Evolutionary conservation across 2,888 invertebrate species (phyloP).

Genomic region (Timandra comae): DNA sequence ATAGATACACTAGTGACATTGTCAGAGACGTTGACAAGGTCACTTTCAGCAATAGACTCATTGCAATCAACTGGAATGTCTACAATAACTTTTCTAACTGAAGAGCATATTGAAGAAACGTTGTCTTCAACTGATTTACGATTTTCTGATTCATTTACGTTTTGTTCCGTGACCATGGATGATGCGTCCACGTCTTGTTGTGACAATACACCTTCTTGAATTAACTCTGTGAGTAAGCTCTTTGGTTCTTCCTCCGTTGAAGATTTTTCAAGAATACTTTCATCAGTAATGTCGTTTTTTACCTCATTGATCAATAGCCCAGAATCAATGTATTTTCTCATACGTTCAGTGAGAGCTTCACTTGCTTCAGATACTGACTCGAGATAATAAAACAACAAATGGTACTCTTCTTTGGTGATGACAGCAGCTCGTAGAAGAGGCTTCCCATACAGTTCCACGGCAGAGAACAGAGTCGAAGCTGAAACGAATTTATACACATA

Average conservation of each 20-base stretch:
- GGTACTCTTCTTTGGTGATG: slow-evolving; percentile 72
- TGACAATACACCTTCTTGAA: slow-evolving; percentile 64
- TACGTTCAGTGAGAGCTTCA: slow-evolving; percentile 63
- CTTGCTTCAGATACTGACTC: slow-evolving; percentile 71
- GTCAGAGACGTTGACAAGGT: slow-evolving; percentile 51
- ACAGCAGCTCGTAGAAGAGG: slow-evolving; percentile 72
- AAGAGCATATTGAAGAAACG: slow-evolving; percentile 44
- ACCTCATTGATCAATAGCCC: slow-evolving; percentile 54
- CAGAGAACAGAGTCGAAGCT: slow-evolving; percentile 76
- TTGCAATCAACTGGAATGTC: slow-evolving; percentile 61
- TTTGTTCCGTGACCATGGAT: slow-evolving; percentile 40
- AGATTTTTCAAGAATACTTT: slow-evolving; percentile 32
- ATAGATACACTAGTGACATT: slow-evolving; percentile 62
- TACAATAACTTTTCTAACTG: slow-evolving; percentile 57
- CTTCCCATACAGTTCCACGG: slow-evolving; percentile 79
- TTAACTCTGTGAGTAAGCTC: slow-evolving; percentile 51
- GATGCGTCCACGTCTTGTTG: slow-evolving; percentile 65
- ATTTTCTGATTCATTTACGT: slow-evolving; percentile 36
- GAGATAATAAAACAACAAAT: slow-evolving; percentile 71
- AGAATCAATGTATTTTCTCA: slow-evolving; percentile 70
- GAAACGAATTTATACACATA: slow-evolving; percentile 35
- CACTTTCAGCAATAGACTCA: slow-evolving; percentile 51
- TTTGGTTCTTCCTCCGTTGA: slow-evolving; percentile 45
- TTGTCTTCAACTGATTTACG: slow-evolving; percentile 57
- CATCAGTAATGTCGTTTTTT: slow-evolving; percentile 35